A percentile compares a stretch with the other conserved stretches of the same genome.
Evolutionary conservation across 2,888 invertebrate species (phyloP).

Genomic region (Drosophila atroscutellata): DNA sequence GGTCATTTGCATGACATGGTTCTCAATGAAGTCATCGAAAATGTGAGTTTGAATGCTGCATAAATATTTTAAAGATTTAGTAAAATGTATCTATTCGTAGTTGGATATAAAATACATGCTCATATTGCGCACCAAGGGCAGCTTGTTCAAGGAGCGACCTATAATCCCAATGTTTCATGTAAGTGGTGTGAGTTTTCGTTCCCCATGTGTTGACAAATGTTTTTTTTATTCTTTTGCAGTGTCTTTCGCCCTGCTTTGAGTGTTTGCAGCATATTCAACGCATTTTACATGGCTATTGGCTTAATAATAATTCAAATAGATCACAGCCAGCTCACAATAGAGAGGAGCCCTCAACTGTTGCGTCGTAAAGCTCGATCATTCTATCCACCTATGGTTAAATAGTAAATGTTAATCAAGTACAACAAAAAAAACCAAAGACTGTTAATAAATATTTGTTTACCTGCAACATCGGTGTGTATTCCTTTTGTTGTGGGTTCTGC

Average conservation of each 20-base stretch:
- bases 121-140: slow-evolving; percentile 83
- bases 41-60: slow-evolving; percentile 73
- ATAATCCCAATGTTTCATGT: slow-evolving; percentile 84
- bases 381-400: slow-evolving; percentile 56
- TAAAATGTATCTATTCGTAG: slow-evolving; percentile 64
- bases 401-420: slow-evolving; percentile 12
- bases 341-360: slow-evolving; percentile 33
- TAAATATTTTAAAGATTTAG: not conserved
- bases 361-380: slow-evolving; percentile 51
- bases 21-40: slow-evolving; percentile 85
- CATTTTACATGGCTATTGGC: slow-evolving; percentile 61
- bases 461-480: slow-evolving; percentile 41
- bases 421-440: slow-evolving; percentile 19
- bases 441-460: slow-evolving; percentile 38
- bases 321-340: slow-evolving; percentile 28
- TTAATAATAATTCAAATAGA: slow-evolving; percentile 41
- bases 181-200: not conserved
- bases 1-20: slow-evolving; percentile 83
- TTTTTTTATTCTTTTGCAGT: slow-evolving; percentile 63
- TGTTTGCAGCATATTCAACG: slow-evolving; percentile 83
- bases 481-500: slow-evolving; percentile 21
- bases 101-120: slow-evolving; percentile 84
- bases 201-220: not conserved
- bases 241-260: slow-evolving; percentile 82
- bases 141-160: slow-evolving; percentile 76